Conservation (phyloP, 2,797 vertebrate species). For the Bovichtus variegatus region DNA sequence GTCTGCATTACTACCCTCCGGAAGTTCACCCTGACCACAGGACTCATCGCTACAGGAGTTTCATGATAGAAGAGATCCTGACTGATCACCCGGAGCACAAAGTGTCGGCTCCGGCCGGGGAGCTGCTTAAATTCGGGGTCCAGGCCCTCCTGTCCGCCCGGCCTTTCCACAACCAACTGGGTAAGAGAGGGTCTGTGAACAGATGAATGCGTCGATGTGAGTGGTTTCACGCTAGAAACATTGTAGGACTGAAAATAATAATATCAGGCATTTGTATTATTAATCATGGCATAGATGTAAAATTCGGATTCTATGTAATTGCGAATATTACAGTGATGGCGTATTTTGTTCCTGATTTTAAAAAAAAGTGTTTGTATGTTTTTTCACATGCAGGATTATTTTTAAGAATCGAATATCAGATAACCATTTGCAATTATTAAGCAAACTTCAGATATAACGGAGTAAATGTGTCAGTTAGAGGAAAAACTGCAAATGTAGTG, state of each 20-base stretch:
- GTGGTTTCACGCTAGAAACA: neutral
- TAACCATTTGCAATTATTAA: neutral
- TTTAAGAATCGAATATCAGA: neutral
- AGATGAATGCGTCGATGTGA: neutral
- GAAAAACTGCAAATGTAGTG: neutral
- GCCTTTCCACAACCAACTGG: conserved; percentile 94
- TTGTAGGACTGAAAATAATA: neutral
- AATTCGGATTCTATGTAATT: neutral
- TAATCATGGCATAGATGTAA: neutral
- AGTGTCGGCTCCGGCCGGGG: conserved; percentile 87
- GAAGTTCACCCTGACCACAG: conserved; percentile 92
- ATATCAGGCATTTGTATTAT: too few relatives aligned
- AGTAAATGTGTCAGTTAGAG: neutral
- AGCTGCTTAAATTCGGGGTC: conserved; percentile 96
- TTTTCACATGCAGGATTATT: neutral
- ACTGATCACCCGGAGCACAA: conserved; percentile 93
- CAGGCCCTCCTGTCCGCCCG: conserved; percentile 93
- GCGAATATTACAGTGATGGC: neutral
- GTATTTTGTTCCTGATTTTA: neutral
- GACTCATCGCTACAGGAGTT: conserved; percentile 96
- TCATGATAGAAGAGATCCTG: conserved; percentile 99
- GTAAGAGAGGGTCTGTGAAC: conserved; percentile 77
- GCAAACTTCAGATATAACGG: neutral
- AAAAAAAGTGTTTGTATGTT: neutral
- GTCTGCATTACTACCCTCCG: conserved; percentile 90